phyloP scores from a whole-genome alignment of 2,113 vertebrate genomes.

The Coryphaenoides rupestris region DNA sequence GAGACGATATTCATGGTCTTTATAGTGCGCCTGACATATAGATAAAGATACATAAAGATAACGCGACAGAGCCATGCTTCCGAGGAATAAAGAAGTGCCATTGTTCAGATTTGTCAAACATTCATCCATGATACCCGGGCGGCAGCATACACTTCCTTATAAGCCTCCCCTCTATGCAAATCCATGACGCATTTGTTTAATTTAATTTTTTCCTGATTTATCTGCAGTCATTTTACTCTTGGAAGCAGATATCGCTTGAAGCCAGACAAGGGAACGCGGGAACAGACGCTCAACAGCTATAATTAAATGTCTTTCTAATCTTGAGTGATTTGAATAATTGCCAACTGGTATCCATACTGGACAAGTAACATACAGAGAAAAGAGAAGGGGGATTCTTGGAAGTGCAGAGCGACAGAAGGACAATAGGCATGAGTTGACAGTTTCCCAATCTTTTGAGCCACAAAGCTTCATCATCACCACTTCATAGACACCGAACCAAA shows the following conservation, averaged over 20 bases:
- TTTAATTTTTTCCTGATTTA: constrained; percentile 63
- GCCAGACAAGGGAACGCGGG: constrained; percentile 31
- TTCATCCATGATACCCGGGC: constrained; percentile 21
- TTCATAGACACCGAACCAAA: no score
- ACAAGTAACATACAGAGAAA: no score
- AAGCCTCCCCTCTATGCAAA: constrained; percentile 69
- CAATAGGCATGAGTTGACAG: no score
- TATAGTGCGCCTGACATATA: not conserved
- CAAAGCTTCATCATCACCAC: no score
- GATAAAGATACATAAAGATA: not conserved
- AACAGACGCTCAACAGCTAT: not conserved
- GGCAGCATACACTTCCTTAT: no score
- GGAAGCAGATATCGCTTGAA: constrained; percentile 37
- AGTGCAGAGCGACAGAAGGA: no score
- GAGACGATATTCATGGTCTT: no score
- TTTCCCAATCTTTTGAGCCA: no score
- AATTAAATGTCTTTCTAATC: not conserved
- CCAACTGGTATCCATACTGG: no score
- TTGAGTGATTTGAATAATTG: no score
- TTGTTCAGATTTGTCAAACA: constrained; percentile 71
- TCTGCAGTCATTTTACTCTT: constrained; percentile 57
- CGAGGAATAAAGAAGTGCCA: constrained; percentile 31
- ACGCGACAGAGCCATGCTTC: no score
- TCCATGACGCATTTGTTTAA: constrained; percentile 56
- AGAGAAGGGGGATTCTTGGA: no score